phyloP scores from a whole-genome alignment of 2,797 vertebrate species.

The Protosalanx chinensis region DNA sequence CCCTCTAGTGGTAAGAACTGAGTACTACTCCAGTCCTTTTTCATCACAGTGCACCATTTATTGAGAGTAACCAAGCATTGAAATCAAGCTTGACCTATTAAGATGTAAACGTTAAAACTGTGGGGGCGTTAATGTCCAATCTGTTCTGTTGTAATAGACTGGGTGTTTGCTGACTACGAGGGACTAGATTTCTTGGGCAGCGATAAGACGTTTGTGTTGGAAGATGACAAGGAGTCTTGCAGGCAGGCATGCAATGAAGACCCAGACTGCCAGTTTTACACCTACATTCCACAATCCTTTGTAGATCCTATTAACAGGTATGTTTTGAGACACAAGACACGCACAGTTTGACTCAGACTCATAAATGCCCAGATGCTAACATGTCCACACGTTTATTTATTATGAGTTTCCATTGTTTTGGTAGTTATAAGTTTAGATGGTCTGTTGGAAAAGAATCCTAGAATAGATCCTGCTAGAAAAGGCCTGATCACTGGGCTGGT shows the following conservation, averaged over 20 bases:
- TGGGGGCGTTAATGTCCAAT: background rate
- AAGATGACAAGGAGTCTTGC: slow-evolving; percentile 40
- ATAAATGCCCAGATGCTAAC: background rate
- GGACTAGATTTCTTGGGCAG: slow-evolving; percentile 36
- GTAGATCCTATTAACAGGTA: background rate
- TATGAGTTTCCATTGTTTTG: no score
- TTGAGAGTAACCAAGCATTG: no score
- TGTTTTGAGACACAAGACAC: slow-evolving; percentile 53
- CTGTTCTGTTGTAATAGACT: slow-evolving; percentile 44
- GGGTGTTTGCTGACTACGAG: slow-evolving; percentile 27
- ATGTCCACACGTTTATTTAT: background rate
- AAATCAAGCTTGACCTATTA: no score
- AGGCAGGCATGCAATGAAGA: slow-evolving; percentile 48
- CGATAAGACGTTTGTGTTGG: slow-evolving; percentile 37
- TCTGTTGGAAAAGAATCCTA: no score
- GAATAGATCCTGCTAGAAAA: no score
- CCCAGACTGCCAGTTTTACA: slow-evolving; percentile 64
- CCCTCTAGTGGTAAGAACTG: slow-evolving; percentile 32
- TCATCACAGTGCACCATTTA: no score
- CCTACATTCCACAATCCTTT: slow-evolving; percentile 28
- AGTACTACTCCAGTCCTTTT: no score
- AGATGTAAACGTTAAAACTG: no score
- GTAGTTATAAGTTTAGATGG: no score
- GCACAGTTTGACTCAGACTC: background rate
- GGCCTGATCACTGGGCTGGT: no score